Evolutionary conservation across 2,888 invertebrate species (phyloP).

Genomic region (Chrysina gloriosa): DNA sequence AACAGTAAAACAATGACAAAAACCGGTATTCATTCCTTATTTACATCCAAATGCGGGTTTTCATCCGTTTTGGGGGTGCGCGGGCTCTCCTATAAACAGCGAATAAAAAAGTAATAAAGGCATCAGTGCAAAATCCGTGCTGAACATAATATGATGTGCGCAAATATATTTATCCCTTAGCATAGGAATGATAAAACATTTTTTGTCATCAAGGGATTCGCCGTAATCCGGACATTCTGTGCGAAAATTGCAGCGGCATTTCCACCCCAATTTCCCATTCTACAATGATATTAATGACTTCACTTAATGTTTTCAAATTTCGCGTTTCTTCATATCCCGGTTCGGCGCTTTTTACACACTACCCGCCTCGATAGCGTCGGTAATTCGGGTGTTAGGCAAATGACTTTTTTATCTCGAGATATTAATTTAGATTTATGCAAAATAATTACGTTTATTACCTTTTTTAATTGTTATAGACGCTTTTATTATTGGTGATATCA

Average conservation of each 20-base stretch:
- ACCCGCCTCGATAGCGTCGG: neutral
- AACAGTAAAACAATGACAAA: conserved; percentile 5
- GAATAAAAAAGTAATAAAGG: conserved; percentile 37
- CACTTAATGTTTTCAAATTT: conserved; percentile 43
- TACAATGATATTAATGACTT: conserved; percentile 42
- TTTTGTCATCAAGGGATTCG: conserved; percentile 59
- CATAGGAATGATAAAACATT: conserved; percentile 56
- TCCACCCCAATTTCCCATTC: conserved; percentile 30
- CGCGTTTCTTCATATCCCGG: conserved; percentile 15
- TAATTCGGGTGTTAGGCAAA: neutral
- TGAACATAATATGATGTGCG: conserved; percentile 43
- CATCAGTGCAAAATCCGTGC: conserved; percentile 38
- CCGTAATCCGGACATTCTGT: conserved; percentile 58
- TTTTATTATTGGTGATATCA: too few species aligned
- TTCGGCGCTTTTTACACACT: conserved; percentile 5
- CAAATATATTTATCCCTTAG: conserved; percentile 46
- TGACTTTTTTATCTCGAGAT: conserved; percentile 8
- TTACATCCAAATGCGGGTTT: conserved; percentile 7
- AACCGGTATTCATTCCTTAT: neutral
- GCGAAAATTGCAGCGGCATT: conserved; percentile 45
- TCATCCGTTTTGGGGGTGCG: neutral
- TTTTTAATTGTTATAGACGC: neutral
- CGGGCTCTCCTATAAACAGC: conserved; percentile 7
- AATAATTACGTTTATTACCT: conserved; percentile 9
- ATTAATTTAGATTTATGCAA: conserved; percentile 24